A percentile compares a stretch with the other conserved stretches of the same genome.
Conservation (phyloP, 2,888 invertebrate species). For the Oxyscelio sp. region DNA sequence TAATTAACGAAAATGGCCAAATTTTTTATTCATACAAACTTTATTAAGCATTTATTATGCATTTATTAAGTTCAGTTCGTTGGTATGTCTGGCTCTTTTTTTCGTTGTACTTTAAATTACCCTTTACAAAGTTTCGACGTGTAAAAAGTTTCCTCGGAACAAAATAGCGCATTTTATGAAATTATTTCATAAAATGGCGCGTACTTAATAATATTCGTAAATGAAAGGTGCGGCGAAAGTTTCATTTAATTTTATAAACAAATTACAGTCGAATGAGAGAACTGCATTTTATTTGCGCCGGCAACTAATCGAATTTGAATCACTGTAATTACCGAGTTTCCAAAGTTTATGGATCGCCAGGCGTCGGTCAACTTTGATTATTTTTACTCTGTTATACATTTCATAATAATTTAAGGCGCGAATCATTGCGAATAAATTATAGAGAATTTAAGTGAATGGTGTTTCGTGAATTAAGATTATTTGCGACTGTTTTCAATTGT, state of each 20-base stretch:
- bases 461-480: no score
- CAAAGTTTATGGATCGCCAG: conserved; percentile 29
- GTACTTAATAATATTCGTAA: conserved; percentile 44
- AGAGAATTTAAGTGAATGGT: not conserved
- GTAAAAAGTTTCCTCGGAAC: conserved; percentile 46
- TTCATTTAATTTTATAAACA: conserved; percentile 53
- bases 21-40: not conserved
- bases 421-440: not conserved
- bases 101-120: conserved; percentile 41
- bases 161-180: conserved; percentile 52
- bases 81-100: conserved; percentile 24
- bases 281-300: conserved; percentile 13
- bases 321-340: conserved; percentile 40
- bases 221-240: conserved; percentile 33
- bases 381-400: conserved; percentile 22
- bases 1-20: not conserved
- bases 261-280: conserved; percentile 19
- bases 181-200: conserved; percentile 33
- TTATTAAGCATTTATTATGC: no score
- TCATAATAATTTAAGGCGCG: not conserved
- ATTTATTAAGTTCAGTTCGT: conserved; percentile 39
- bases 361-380: conserved; percentile 30
- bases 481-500: no score
- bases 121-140: conserved; percentile 44
- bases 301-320: conserved; percentile 44